phyloP scores from a whole-genome alignment of 1,140 invertebrate genomes.

The Drosophila malerkotliana region DNA sequence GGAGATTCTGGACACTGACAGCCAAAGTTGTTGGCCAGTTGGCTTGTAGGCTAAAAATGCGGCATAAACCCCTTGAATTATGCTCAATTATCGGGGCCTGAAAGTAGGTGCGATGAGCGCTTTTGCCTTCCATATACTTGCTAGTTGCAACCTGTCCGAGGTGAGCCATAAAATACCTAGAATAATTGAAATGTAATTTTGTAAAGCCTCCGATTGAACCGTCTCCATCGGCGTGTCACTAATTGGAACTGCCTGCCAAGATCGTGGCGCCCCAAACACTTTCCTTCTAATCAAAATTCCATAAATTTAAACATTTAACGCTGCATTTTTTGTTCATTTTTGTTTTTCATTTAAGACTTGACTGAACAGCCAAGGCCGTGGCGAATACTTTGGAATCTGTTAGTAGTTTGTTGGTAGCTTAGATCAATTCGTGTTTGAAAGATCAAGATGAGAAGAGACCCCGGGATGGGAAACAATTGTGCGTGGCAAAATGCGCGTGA shows the following conservation, averaged over 20 bases:
- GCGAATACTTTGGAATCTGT: conserved; percentile 28
- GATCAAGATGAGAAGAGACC: neutral
- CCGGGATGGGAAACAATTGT: conserved; percentile 35
- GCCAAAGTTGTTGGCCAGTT: conserved; percentile 21
- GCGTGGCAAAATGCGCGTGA: conserved; percentile 60
- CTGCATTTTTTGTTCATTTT: conserved; percentile 35
- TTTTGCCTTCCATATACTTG: conserved; percentile 22
- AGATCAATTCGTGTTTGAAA: conserved; percentile 30
- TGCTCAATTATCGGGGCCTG: conserved; percentile 73
- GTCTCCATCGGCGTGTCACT: conserved; percentile 56
- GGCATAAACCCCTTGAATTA: conserved; percentile 80
- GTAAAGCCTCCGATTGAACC: conserved; percentile 61
- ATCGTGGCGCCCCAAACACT: conserved; percentile 38
- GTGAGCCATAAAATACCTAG: conserved; percentile 70
- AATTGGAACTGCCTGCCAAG: conserved; percentile 54
- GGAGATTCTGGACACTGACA: conserved; percentile 41
- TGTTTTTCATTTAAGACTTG: neutral
- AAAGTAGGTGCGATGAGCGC: conserved; percentile 79
- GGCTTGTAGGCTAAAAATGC: conserved; percentile 21
- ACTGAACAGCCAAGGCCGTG: conserved; percentile 8
- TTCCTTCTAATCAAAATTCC: conserved; percentile 71
- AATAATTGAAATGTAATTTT: conserved; percentile 81
- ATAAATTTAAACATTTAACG: conserved; percentile 65
- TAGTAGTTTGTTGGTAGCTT: conserved; percentile 18
- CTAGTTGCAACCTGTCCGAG: conserved; percentile 16